Percentiles rank a stretch among this genome's conserved stretches.
Conservation (phyloP, 2,888 invertebrate genomes). For the Strigamia transsilvanica region DNA sequence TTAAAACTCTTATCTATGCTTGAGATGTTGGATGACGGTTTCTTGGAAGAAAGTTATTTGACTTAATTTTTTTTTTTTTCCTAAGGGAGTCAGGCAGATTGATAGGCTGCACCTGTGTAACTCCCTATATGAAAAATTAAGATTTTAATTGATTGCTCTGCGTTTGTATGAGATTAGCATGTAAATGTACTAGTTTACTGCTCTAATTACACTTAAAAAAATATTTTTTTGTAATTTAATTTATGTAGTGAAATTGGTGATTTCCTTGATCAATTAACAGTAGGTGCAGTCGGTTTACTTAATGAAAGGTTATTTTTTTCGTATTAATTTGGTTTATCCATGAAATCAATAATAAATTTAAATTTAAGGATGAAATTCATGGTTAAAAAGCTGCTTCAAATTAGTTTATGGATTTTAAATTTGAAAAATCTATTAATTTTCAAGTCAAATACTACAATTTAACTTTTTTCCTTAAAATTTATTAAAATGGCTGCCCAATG, state of each 20-base stretch:
- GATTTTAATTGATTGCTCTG: not conserved
- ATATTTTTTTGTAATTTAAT: not conserved
- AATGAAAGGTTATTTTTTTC: not conserved
- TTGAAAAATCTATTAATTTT: not conserved
- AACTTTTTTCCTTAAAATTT: no score
- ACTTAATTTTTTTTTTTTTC: no score
- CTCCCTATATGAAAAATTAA: conserved; percentile 1
- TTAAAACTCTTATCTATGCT: no score
- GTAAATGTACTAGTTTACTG: conserved; percentile 10
- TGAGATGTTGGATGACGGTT: no score
- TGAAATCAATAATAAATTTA: not conserved
- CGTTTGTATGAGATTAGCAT: not conserved
- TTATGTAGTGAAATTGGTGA: not conserved
- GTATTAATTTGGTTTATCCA: not conserved
- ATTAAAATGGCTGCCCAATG: no score
- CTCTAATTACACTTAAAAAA: not conserved
- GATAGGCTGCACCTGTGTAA: not conserved
- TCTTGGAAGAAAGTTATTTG: no score
- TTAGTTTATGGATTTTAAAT: not conserved
- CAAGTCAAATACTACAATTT: no score
- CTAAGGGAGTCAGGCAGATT: not conserved
- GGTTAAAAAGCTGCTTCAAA: not conserved
- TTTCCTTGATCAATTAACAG: conserved; percentile 11
- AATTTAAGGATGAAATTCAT: not conserved
- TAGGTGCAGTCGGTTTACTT: not conserved